phyloP scores from a whole-genome alignment of 2,113 vertebrate species.

The Perca schrenkii region DNA sequence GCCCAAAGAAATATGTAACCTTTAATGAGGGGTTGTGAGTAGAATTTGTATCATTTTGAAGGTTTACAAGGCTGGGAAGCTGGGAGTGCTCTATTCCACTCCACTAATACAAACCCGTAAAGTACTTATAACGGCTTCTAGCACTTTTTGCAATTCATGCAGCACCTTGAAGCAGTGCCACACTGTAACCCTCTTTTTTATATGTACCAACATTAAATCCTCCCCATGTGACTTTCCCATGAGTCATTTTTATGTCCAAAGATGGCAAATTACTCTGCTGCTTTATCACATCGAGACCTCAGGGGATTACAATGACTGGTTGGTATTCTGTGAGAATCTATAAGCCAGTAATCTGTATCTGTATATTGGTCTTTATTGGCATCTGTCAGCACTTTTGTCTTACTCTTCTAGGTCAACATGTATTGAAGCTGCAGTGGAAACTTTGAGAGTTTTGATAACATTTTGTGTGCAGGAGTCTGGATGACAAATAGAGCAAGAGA shows the following conservation, averaged over 20 bases:
- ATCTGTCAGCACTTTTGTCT: background rate
- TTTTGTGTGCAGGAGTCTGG: background rate
- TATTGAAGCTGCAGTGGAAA: background rate
- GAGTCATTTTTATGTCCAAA: conserved; percentile 24
- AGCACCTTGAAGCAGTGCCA: background rate
- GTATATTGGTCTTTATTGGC: background rate
- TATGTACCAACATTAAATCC: conserved; percentile 6
- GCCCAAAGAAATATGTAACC: background rate
- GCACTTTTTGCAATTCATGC: background rate
- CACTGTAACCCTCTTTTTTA: background rate
- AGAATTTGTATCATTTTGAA: background rate
- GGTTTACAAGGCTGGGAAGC: background rate
- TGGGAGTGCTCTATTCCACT: background rate
- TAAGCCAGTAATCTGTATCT: background rate
- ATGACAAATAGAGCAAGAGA: background rate
- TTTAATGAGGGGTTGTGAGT: background rate
- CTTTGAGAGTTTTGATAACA: background rate
- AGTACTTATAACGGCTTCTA: background rate
- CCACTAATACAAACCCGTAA: background rate
- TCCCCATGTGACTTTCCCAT: conserved; percentile 3
- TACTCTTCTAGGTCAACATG: background rate
- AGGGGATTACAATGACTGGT: background rate
- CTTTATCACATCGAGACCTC: background rate
- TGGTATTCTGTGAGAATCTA: background rate
- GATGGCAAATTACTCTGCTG: conserved; percentile 1